These are phyloP conservation scores for Melipona beecheii DNA, from an alignment of 2,888 invertebrate species.

Conservation along the genomic window DNA sequence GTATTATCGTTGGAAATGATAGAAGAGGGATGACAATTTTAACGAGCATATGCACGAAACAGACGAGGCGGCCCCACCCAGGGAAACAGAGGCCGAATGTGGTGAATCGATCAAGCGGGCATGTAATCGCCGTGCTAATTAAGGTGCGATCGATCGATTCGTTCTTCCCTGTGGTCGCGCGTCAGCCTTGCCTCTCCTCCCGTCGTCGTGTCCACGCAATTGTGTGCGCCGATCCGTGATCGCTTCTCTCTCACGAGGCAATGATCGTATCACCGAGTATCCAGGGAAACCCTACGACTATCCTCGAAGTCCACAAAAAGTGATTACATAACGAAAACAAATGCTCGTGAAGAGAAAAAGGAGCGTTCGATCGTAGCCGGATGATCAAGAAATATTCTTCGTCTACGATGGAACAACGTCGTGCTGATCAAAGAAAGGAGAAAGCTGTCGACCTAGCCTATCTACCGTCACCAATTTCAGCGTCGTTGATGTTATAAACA, in stretches of 20 bases:
- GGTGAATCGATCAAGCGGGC: conserved; percentile 55
- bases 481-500: neutral
- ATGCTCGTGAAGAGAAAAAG: conserved; percentile 8
- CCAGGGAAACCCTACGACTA: conserved; percentile 42
- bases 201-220: neutral
- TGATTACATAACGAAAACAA: conserved; percentile 58
- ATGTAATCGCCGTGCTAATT: conserved; percentile 52
- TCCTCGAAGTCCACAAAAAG: conserved; percentile 48
- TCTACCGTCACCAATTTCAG: neutral
- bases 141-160: conserved; percentile 52
- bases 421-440: neutral
- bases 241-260: conserved; percentile 15
- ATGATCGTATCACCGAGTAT: conserved; percentile 41
- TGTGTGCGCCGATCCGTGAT: neutral
- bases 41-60: conserved; percentile 30
- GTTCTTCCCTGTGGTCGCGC: conserved; percentile 9
- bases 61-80: conserved; percentile 4
- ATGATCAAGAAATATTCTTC: conserved; percentile 11
- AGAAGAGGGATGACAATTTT: conserved; percentile 25
- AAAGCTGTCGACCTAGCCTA: neutral
- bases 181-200: neutral
- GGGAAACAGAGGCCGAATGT: conserved; percentile 8
- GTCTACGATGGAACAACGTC: neutral
- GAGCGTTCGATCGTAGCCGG: neutral
- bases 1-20: conserved; percentile 20